Evolutionary conservation across 2,888 invertebrate genomes (phyloP).

Genomic region (Globia sparganii): DNA sequence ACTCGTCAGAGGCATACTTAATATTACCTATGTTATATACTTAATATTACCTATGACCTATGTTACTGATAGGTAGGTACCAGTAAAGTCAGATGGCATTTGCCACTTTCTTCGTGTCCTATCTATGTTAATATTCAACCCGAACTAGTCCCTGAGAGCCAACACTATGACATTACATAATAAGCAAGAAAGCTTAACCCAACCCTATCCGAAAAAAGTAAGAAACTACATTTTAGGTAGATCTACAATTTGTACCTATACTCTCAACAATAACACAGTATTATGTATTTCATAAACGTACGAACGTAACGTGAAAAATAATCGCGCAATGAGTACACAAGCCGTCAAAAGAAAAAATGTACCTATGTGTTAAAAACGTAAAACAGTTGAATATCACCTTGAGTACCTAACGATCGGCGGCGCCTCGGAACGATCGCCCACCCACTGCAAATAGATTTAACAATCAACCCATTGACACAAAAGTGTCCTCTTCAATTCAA

Average conservation of each 20-base stretch:
- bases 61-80: background rate
- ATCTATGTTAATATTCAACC: background rate
- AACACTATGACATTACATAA: background rate
- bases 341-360: constrained; percentile 42
- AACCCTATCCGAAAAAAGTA: constrained; percentile 15
- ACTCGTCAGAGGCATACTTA: background rate
- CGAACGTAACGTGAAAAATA: constrained; percentile 33
- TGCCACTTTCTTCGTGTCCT: background rate
- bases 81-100: background rate
- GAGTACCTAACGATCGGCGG: constrained; percentile 64
- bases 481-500: constrained; percentile 51
- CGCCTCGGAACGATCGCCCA: constrained; percentile 68
- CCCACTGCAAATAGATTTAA: constrained; percentile 70
- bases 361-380: constrained; percentile 61
- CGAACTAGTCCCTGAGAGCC: background rate
- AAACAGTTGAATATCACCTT: constrained; percentile 66
- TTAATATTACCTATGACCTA: too few relatives aligned
- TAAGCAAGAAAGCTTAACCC: background rate
- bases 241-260: background rate
- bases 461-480: constrained; percentile 77
- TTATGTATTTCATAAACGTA: constrained; percentile 33
- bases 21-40: too few relatives aligned
- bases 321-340: constrained; percentile 28
- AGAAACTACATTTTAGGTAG: background rate
- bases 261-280: constrained; percentile 15